Evolutionary conservation across 2,888 invertebrate species (phyloP), one percentile per base, ranked within the genome.

Genomic region (Nebria brevicollis): DNA sequence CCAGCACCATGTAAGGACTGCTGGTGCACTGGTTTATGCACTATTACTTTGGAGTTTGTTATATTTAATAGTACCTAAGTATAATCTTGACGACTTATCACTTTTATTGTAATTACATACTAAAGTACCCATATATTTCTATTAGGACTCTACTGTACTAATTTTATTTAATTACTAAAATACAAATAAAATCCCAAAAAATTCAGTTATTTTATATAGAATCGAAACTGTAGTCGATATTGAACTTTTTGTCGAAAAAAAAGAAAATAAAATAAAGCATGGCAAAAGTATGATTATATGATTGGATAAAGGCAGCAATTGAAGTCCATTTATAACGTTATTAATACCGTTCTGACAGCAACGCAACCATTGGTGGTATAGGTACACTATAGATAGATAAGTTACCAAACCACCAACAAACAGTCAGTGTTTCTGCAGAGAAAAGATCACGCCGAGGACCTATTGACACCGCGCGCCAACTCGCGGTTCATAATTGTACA

Each of bases 371-470:
- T 54, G 54, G 34, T 34, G 34, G 34, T 34, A 34, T 34, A 34
- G 20, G 54, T 11, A 7, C 54, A 54, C 54, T 34, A 54, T 13
- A 54, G 13, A 54, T 2, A 8, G 11, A 54, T 13, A 54, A 54
- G 54, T 13, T 2, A 8, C 8, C 54, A 54, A 54, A 13, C 54
- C 54, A 54, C 54, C 8, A 54, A 13, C 54, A 54, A 8, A 13
- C 54, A 54, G 54, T 54, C 54, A 54, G 54, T 54, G 11, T 11
- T 8, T 54, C 54, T 11, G 54, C 54, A 13, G 54, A 54, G 54
- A 54, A 54, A 54, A 54, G 54, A 54, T 54, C 54, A 54, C 54
- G 54, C 54, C 54, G 54, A 54, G 54, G 54, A 54, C 54, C 54
- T 54, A 54, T 20, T 54, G 54, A 54, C 54, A 54, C 54, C 54